A percentile compares a stretch with the other conserved stretches of the same genome.
Evolutionary conservation across 2,888 invertebrate species (phyloP).

Genomic region (Monoplex corrugatus): DNA sequence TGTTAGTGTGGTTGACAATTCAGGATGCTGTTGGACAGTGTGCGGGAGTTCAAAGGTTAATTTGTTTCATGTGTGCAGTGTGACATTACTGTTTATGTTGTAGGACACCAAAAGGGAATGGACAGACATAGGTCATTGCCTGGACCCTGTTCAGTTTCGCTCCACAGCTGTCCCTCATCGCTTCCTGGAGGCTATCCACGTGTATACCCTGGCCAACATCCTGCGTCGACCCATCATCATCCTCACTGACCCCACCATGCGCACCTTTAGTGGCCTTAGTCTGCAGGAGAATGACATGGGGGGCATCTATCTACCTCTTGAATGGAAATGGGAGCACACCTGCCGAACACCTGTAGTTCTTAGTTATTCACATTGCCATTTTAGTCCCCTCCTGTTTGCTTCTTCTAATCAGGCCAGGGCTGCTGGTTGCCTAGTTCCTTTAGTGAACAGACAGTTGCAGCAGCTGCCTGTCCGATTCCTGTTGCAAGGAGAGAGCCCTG

Average conservation of each 20-base stretch:
- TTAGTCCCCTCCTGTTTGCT: conserved; percentile 73
- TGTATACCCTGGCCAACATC: conserved; percentile 78
- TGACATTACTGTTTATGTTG: neutral
- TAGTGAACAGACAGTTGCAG: conserved; percentile 66
- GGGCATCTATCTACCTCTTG: conserved; percentile 79
- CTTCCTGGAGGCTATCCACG: conserved; percentile 77
- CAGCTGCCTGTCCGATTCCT: conserved; percentile 73
- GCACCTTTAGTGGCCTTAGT: conserved; percentile 69
- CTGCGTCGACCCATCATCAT: conserved; percentile 79
- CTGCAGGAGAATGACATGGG: conserved; percentile 74
- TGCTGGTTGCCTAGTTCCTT: conserved; percentile 60
- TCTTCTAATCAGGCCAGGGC: conserved; percentile 43
- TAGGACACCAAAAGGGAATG: conserved; percentile 71
- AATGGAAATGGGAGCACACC: conserved; percentile 67
- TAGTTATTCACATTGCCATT: conserved; percentile 76
- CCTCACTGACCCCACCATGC: conserved; percentile 69
- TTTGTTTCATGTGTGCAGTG: no score
- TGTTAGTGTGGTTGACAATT: no score
- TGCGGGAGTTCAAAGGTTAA: no score
- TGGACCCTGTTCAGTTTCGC: neutral
- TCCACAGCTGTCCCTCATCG: conserved; percentile 51
- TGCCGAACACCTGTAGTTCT: conserved; percentile 74
- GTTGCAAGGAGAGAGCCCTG: conserved; percentile 66
- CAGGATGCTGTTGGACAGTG: no score
- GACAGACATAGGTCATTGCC: conserved; percentile 61